phyloP scores from a whole-genome alignment of 2,797 vertebrate species.

The Ciconia nigra region DNA sequence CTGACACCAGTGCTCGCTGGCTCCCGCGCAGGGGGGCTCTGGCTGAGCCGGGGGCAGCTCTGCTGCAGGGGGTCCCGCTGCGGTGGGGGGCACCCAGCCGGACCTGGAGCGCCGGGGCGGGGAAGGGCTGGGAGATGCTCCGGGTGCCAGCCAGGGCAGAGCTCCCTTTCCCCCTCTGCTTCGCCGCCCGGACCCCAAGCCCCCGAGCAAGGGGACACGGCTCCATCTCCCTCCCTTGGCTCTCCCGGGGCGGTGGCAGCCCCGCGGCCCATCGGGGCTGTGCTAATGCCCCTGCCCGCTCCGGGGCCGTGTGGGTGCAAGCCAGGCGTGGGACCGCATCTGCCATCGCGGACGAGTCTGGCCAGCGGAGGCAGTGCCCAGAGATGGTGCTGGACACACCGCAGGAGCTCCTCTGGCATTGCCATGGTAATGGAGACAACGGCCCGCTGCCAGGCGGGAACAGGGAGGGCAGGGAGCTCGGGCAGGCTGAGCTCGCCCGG shows the following conservation, averaged over 20 bases:
- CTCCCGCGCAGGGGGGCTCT: no score
- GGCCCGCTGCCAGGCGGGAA: neutral
- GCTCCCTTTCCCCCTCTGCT: neutral
- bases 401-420: constrained; percentile 14
- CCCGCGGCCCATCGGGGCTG: rapidly evolving
- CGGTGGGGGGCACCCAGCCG: rapidly evolving
- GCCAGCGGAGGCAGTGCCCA: neutral
- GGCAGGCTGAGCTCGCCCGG: neutral
- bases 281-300: rapidly evolving
- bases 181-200: no score
- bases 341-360: rapidly evolving
- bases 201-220: rapidly evolving
- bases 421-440: constrained; percentile 45
- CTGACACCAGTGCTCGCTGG: neutral
- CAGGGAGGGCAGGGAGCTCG: neutral
- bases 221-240: neutral
- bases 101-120: rapidly evolving
- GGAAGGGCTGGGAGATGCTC: neutral
- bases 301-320: rapidly evolving
- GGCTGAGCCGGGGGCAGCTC: neutral
- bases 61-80: neutral
- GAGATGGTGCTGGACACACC: neutral
- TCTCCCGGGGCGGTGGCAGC: neutral
- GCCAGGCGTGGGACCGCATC: neutral
- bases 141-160: neutral